Conservation (phyloP, 2,888 invertebrate genomes). For the Nemotelus pantherinus region DNA sequence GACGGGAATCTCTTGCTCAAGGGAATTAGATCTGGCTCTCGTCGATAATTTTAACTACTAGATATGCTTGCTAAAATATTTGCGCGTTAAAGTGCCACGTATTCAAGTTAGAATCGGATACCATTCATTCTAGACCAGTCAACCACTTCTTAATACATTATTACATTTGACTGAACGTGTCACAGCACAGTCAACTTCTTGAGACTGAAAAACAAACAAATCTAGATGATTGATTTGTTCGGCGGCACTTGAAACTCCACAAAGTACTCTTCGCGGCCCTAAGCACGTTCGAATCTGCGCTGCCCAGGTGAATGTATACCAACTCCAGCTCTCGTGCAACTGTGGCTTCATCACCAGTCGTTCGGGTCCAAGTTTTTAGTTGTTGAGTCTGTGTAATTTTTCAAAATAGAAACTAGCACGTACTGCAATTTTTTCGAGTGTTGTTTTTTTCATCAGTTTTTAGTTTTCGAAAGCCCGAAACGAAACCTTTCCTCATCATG, state of each 20-base stretch:
- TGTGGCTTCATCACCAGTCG: neutral
- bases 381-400: neutral
- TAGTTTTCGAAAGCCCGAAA: neutral
- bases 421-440: slow-evolving; percentile 1
- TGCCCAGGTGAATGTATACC: slow-evolving; percentile 5
- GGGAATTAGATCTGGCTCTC: too few relatives aligned
- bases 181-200: neutral
- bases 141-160: neutral
- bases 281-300: slow-evolving; percentile 24
- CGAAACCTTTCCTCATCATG: neutral
- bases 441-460: neutral
- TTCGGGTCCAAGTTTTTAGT: neutral
- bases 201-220: slow-evolving; percentile 10
- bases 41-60: neutral
- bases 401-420: neutral
- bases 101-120: neutral
- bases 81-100: neutral
- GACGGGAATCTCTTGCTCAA: too few relatives aligned
- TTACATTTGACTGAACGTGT: slow-evolving; percentile 16
- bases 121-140: neutral
- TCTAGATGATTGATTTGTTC: slow-evolving; percentile 9
- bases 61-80: neutral
- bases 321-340: neutral
- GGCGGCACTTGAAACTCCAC: neutral
- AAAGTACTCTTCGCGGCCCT: slow-evolving; percentile 11